Evolutionary conservation across 1,140 invertebrate genomes (phyloP).

Genomic region (Brachystomella parvula): DNA sequence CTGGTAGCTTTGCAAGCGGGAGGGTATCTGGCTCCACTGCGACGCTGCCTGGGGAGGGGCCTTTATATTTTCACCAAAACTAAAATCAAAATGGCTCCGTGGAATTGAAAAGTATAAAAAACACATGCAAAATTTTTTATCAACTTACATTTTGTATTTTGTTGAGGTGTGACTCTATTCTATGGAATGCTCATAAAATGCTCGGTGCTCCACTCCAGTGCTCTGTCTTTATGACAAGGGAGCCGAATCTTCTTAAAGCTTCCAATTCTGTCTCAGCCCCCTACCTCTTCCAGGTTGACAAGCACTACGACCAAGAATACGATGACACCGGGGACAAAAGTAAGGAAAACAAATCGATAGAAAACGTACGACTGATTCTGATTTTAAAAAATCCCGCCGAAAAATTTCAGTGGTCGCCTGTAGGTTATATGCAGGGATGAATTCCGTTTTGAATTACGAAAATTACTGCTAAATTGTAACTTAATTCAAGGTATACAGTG

Average conservation of each 20-base stretch:
- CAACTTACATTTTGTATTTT: slow-evolving; percentile 1
- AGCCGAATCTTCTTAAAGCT: slow-evolving; percentile 55
- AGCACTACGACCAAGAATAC: slow-evolving; percentile 81
- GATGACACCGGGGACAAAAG: slow-evolving; percentile 86
- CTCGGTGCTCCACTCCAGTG: slow-evolving; percentile 81
- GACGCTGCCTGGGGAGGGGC: slow-evolving; percentile 55
- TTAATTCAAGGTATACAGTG: slow-evolving; percentile 61
- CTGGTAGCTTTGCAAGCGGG: slow-evolving; percentile 44
- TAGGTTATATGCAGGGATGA: background rate
- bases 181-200: slow-evolving; percentile 93
- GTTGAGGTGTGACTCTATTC: slow-evolving; percentile 64
- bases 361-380: no score
- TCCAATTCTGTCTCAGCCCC: slow-evolving; percentile 69
- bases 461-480: no score
- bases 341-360: no score
- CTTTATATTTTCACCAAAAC: slow-evolving; percentile 46
- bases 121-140: slow-evolving; percentile 1
- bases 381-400: no score
- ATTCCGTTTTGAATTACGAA: no score
- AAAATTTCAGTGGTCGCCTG: background rate
- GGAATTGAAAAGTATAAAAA: slow-evolving; percentile 27
- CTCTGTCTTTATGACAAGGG: slow-evolving; percentile 64
- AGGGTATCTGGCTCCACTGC: slow-evolving; percentile 53
- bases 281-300: slow-evolving; percentile 87
- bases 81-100: slow-evolving; percentile 41